These are phyloP conservation scores for Cecropterus lyciades DNA, from an alignment of 1,140 invertebrate genomes.

Conservation along the genomic window DNA sequence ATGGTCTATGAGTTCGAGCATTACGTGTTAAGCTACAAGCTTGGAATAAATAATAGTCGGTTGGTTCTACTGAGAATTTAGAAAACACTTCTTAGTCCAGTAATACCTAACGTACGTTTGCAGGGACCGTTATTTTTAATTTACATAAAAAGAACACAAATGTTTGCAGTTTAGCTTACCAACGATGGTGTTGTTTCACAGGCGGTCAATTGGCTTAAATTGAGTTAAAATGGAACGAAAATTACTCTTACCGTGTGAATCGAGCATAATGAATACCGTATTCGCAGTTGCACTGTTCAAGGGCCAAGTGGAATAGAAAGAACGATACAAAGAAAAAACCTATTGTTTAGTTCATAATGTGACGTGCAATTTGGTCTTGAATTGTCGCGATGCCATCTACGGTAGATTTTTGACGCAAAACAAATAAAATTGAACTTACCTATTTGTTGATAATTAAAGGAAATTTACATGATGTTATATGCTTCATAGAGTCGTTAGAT, in stretches of 20 bases:
- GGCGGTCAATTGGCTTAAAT: conserved; percentile 22
- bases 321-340: conserved; percentile 13
- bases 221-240: conserved; percentile 31
- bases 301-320: conserved; percentile 12
- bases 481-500: too few species aligned
- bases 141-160: conserved; percentile 1
- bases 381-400: not conserved
- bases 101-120: not conserved
- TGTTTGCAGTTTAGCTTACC: conserved; percentile 7
- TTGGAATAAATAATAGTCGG: too few species aligned
- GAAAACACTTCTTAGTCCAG: not conserved
- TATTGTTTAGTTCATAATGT: conserved; percentile 10
- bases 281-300: conserved; percentile 23
- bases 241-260: conserved; percentile 32
- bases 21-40: too few species aligned
- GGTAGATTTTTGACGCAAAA: not conserved
- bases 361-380: not conserved
- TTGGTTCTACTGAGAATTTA: not conserved
- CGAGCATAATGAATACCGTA: conserved; percentile 21
- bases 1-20: too few species aligned
- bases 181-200: conserved; percentile 1
- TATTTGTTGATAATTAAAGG: too few species aligned
- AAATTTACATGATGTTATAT: too few species aligned
- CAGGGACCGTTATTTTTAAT: not conserved
- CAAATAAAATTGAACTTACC: not conserved